A percentile compares a stretch with the other conserved stretches of the same genome.
Evolutionary conservation across 2,797 vertebrate species (phyloP).

Genomic region (Oreochromis grahami): DNA sequence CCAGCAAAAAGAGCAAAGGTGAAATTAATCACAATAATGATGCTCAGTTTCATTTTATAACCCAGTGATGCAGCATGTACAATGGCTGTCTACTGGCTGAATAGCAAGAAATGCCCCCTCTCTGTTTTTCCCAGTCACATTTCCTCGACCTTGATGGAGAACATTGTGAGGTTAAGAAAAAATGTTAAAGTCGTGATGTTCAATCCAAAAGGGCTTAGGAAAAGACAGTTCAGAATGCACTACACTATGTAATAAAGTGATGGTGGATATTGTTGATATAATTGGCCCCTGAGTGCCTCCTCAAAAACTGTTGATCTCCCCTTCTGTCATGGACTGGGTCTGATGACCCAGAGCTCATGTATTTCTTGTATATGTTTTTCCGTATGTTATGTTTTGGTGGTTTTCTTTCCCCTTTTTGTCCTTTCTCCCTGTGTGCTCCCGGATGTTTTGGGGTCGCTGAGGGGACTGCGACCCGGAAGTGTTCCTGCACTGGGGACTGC

Average conservation of each 20-base stretch:
- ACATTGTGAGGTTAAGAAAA: background rate
- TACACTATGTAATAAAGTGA: background rate
- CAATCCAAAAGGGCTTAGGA: background rate
- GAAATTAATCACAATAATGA: background rate
- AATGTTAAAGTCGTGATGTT: background rate
- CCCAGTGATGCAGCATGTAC: background rate
- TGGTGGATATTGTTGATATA: background rate
- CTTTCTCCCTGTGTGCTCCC: too few species aligned
- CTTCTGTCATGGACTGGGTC: background rate
- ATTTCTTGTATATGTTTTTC: too few species aligned
- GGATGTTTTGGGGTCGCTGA: too few species aligned
- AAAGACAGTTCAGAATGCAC: background rate
- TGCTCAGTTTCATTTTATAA: background rate
- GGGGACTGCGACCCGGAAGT: too few species aligned
- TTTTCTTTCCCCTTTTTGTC: too few species aligned
- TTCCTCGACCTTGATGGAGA: background rate
- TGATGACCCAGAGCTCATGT: too few species aligned
- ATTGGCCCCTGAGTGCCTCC: background rate
- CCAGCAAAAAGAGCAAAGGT: background rate
- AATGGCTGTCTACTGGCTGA: background rate
- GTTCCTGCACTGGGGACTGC: too few species aligned
- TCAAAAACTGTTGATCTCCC: background rate
- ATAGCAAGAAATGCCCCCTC: background rate
- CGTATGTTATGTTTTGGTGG: too few species aligned
- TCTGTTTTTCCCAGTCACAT: background rate